Base-by-base conservation (phyloP, 1,140 invertebrate species). In the Stegodyphus dumicola region DNA sequence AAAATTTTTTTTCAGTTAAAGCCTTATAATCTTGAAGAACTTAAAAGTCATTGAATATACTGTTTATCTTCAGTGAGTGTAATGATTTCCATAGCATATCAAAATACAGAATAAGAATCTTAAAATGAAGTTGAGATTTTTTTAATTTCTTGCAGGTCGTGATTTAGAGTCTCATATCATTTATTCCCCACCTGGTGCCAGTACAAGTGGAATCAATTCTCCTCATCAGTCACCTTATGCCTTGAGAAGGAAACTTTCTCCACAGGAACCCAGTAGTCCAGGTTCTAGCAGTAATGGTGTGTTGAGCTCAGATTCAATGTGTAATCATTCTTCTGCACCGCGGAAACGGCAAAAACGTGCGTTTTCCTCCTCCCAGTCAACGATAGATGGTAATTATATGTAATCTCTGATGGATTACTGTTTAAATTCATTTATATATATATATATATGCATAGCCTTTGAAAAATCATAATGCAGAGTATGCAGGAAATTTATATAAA, bases 191-290 rank as follows among this genome's bases (percentile, higher is more conserved):
- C 10, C 85, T 65, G 77, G 85, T 69, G 17, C 64, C 17, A 80
- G 85, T 17, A 69, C 77, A 13, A 81, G 85, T 77, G 85, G 85
- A 54, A 52, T 79, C 6, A 79, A 51, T 33, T 66, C 77, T 48
- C 70, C 86, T 48, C 87, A 88, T 66, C 87, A 88, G 71, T 87
- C 87, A 33, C 87, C 87, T 70, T 88, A 88, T 81, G 87, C 86
- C 71, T 67, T 88, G 66, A 76, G 87, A 15, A 60, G 87, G n/a
- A 88, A 88, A 60, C 80, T 88, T n/a, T 88, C 86, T 11, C 66
- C 75, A 33, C 77, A 70, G 64, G 86, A 83, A 54, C 70, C 76
- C 13, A 77, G 75, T 11, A 85, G 83, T 67, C 77, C 86, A 52
- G 74, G 73, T 49, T 85, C 86, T 17, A 75, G 66, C 53, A 80